Percentiles rank a stretch among this genome's conserved stretches.
Evolutionary conservation across 2,888 invertebrate genomes (phyloP).

Genomic region (Aphodius sticticus): DNA sequence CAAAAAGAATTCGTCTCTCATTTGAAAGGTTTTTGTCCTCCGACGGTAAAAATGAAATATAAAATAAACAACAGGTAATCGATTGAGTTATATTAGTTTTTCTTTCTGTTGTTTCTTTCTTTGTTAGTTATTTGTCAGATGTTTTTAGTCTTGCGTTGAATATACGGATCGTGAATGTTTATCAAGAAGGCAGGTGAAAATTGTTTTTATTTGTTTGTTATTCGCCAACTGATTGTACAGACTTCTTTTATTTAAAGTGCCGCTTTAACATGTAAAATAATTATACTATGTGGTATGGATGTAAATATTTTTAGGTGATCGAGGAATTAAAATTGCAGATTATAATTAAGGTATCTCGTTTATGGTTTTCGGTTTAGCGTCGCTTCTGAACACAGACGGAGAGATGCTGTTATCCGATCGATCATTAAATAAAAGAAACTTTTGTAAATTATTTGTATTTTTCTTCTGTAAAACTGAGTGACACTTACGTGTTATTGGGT

Average conservation of each 20-base stretch:
- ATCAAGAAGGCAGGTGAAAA: no score
- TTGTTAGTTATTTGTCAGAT: background rate
- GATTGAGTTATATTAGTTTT: background rate
- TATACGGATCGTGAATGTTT: no score
- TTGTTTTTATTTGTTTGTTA: background rate
- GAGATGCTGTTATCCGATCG: background rate
- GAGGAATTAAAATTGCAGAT: background rate
- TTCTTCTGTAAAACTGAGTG: background rate
- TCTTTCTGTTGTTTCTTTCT: background rate
- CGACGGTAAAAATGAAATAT: background rate
- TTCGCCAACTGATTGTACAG: background rate
- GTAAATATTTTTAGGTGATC: background rate
- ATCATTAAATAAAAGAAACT: background rate
- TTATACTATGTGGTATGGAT: background rate
- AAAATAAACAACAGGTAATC: background rate
- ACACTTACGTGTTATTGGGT: no score
- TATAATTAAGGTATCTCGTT: background rate
- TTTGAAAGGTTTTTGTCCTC: background rate
- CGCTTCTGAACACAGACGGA: background rate
- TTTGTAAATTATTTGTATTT: background rate
- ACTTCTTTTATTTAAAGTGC: background rate
- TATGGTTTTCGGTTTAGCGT: background rate
- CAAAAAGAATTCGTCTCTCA: background rate
- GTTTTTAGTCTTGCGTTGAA: no score
- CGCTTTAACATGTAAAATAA: background rate